These are phyloP conservation scores for Heliothis subflexa DNA, from an alignment of 1,140 invertebrate genomes.

Conservation along the genomic window DNA sequence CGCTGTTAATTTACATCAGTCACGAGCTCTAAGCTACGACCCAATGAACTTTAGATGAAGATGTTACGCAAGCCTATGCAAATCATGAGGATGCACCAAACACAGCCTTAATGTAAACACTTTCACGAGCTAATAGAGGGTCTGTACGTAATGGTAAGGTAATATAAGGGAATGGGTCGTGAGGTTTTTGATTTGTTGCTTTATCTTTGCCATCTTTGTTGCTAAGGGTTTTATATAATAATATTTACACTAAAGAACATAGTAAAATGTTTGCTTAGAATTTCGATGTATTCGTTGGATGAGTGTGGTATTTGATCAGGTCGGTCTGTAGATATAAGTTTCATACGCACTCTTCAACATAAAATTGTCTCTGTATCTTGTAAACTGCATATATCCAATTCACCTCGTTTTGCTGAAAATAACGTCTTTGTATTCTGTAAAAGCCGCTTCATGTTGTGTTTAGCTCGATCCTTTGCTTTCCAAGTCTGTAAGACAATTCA, in stretches of 20 bases:
- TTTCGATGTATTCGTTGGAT: no score
- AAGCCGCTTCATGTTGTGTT: background rate
- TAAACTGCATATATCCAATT: background rate
- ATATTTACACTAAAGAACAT: background rate
- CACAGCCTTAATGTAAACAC: slow-evolving; percentile 70
- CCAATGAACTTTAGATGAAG: slow-evolving; percentile 74
- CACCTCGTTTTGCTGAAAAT: background rate
- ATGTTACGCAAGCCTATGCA: slow-evolving; percentile 73
- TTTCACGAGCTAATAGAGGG: slow-evolving; percentile 64
- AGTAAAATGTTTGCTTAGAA: no score
- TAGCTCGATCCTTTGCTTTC: background rate
- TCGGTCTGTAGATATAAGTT: no score
- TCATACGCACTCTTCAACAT: no score
- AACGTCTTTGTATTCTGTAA: slow-evolving; percentile 9
- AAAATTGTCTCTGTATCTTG: no score
- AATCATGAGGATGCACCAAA: slow-evolving; percentile 71
- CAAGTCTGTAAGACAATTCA: slow-evolving; percentile 21
- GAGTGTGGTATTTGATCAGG: no score
- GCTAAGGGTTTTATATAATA: slow-evolving; percentile 27
- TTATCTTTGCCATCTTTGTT: slow-evolving; percentile 30
- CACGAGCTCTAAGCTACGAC: slow-evolving; percentile 55
- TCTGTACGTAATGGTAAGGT: slow-evolving; percentile 31
- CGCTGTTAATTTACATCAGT: slow-evolving; percentile 46
- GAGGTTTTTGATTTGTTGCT: slow-evolving; percentile 40
- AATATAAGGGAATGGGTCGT: slow-evolving; percentile 41